phyloP scores from a whole-genome alignment of 2,888 invertebrate genomes.

The Epirrhoe tristata region DNA sequence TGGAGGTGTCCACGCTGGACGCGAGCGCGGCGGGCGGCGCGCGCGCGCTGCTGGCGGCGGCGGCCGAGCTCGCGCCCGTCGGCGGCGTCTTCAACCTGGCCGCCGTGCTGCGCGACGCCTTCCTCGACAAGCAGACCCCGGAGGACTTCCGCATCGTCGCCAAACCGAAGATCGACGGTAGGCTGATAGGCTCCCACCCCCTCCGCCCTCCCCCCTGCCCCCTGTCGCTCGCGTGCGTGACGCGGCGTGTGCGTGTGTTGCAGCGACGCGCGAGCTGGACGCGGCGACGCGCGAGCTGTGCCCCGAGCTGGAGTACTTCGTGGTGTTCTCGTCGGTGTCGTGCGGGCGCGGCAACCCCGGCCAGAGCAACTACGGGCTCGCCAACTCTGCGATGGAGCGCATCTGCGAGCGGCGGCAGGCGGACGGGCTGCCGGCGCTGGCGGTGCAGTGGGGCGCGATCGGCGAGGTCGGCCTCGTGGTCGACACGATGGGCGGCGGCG shows the following conservation, averaged over 20 bases:
- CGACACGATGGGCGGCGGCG: slow-evolving; percentile 93
- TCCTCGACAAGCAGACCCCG: slow-evolving; percentile 94
- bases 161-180: slow-evolving; percentile 92
- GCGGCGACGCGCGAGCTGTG: slow-evolving; percentile 90
- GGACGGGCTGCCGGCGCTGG: slow-evolving; percentile 93
- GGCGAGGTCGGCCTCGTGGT: slow-evolving; percentile 97
- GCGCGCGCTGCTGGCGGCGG: slow-evolving; percentile 85
- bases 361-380: slow-evolving; percentile 98
- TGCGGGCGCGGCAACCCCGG: slow-evolving; percentile 99
- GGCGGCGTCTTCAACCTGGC: slow-evolving; percentile 98
- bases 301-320: slow-evolving; percentile 95
- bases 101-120: slow-evolving; percentile 94
- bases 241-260: neutral
- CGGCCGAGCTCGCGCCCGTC: slow-evolving; percentile 88
- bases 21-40: slow-evolving; percentile 87
- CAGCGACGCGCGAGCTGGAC: slow-evolving; percentile 93
- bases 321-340: slow-evolving; percentile 98
- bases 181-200: slow-evolving; percentile 34
- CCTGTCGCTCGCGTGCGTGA: neutral
- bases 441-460: slow-evolving; percentile 99
- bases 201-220: neutral
- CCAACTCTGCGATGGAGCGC: slow-evolving; percentile 99
- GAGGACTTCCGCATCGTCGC: slow-evolving; percentile 93
- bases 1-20: slow-evolving; percentile 87
- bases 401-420: slow-evolving; percentile 94